A percentile compares a stretch with the other conserved stretches of the same genome.
Evolutionary conservation across 1,140 invertebrate species (phyloP).

Genomic region (Eurytemora carolleeae): DNA sequence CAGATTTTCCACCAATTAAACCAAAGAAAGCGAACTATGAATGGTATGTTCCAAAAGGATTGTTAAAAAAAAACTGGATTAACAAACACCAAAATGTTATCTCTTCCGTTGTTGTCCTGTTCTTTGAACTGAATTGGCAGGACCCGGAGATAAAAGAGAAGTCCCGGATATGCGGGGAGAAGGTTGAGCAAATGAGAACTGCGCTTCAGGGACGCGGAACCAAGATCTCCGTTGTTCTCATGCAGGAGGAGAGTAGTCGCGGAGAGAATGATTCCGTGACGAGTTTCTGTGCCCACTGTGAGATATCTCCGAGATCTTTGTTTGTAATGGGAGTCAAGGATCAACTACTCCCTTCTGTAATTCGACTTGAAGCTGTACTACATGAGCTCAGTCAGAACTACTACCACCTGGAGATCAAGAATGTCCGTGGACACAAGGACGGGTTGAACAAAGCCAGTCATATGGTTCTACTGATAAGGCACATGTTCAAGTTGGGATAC

Average conservation of each 20-base stretch:
- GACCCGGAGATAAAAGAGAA: conserved; percentile 80
- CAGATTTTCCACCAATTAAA: conserved; percentile 76
- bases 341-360: conserved; percentile 46
- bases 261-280: conserved; percentile 68
- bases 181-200: conserved; percentile 10
- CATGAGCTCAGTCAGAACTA: conserved; percentile 77
- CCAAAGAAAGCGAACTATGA: conserved; percentile 78
- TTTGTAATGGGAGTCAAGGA: conserved; percentile 76
- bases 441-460: conserved; percentile 78
- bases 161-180: conserved; percentile 60
- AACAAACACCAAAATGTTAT: conserved; percentile 73
- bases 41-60: conserved; percentile 88
- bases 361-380: conserved; percentile 71
- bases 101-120: conserved; percentile 77
- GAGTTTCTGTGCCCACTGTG: conserved; percentile 67
- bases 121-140: conserved; percentile 94
- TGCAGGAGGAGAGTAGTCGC: conserved; percentile 60
- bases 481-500: conserved; percentile 44
- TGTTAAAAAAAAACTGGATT: conserved; percentile 88
- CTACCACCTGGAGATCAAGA: conserved; percentile 62
- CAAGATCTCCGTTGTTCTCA: conserved; percentile 66
- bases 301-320: conserved; percentile 69
- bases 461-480: conserved; percentile 73
- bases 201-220: conserved; percentile 38
- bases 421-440: conserved; percentile 67